Conservation (phyloP, 2,888 invertebrate genomes). For the Drosophila planitibia region DNA sequence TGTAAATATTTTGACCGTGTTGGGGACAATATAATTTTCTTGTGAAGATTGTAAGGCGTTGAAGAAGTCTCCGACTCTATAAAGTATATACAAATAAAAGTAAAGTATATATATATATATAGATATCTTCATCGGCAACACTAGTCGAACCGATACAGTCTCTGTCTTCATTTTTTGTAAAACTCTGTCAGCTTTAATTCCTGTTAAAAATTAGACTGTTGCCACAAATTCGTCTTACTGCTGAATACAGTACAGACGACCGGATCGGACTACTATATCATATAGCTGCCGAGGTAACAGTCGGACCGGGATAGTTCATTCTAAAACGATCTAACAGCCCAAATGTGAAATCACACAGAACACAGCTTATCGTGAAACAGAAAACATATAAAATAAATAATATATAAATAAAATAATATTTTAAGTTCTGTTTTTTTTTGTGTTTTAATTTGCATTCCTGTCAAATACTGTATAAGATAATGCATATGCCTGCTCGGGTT, state of each 20-base stretch:
- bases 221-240: not conserved
- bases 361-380: not conserved
- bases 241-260: not conserved
- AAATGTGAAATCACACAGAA: not conserved
- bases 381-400: not conserved
- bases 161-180: no score
- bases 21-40: no score
- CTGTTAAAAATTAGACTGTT: no score
- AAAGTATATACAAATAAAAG: no score
- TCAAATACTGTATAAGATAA: not conserved
- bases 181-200: not conserved
- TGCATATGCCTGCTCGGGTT: not conserved
- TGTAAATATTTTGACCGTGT: not conserved
- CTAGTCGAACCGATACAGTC: no score
- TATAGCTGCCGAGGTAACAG: not conserved
- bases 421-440: not conserved
- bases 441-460: not conserved
- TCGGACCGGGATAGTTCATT: not conserved
- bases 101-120: no score
- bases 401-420: not conserved
- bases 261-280: not conserved
- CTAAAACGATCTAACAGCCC: not conserved
- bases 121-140: no score
- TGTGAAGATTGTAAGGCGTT: no score
- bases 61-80: no score